Evolutionary conservation across 2,797 vertebrate genomes (phyloP), one percentile per base, ranked within the genome.

Genomic region (Synaphobranchus kaupii): DNA sequence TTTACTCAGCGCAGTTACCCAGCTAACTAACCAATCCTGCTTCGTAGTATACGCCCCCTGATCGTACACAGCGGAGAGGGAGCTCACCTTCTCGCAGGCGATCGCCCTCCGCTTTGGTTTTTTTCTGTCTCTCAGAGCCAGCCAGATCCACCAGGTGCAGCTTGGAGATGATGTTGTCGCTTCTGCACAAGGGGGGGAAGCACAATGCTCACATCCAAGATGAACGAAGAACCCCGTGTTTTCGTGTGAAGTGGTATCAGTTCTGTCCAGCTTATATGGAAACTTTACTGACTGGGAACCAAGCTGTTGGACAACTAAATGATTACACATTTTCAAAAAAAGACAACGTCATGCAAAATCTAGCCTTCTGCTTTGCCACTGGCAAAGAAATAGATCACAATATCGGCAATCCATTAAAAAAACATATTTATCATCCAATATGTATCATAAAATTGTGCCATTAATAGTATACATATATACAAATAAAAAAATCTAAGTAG

Each of bases 111-210:
- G 98, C 98, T 90, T 99, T 99, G 8, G 98, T 99, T 92, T 99
- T 99, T 93, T 99, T 99, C 89, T 99, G 98, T 87, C 98, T 97
- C 92, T 99, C 98, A 0, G 98, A 99, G 83, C 98, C 98, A 87
- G 98, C 98, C 17, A 99, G 94, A 91, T 99, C 98, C 87, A 99
- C 98, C 13, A 99, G 95, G 90, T 99, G 98, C 0, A 99, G 91
- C 91, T 99, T 99, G 50, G 96, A 98, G 88, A 96, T 95, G 88
- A 98, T 93, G 0, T 95, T 94, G 91, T 94, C 95, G 0, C 89
- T 96, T 92, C 98, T 99, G 68, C 56, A 91, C 88, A 66, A 71
- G 52, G 68, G 5, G 54, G 39, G 68, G 87, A 56, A 52, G 52
- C 63, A 28, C 31, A 44, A 20, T 17, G 13, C 73, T 73, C 9